Evolutionary conservation across 2,113 vertebrate genomes (phyloP), one percentile per base, ranked within the genome.

Genomic region (Pelobates fuscus): DNA sequence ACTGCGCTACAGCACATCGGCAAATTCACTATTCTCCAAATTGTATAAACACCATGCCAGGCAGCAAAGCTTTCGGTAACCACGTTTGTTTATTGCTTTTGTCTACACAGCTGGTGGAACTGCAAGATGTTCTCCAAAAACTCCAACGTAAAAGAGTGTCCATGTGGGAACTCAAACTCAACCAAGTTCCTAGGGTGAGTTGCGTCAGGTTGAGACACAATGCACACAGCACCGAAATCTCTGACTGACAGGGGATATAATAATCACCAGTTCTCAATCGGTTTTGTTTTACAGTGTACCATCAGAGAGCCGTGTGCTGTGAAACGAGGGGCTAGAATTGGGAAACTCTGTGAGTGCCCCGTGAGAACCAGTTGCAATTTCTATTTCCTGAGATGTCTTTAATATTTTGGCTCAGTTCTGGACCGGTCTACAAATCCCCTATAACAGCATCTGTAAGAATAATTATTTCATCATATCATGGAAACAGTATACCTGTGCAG

Each of bases 371-470:
- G 85, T 37, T 94, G 92, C 81, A 93, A 92, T 80, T 87, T 85
- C 59, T 92, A 92, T 87, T 92, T 94, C 83, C 83, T 94, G 68
- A 90, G 89, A 80, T 94, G 92, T 86, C 89, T 93, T 82, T 93
- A 84, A 17, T 17, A 49, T 2, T 1, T 11, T 49, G 44, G n/a
- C n/a, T n/a, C n/a, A n/a, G n/a, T n/a, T n/a, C n/a, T n/a, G n/a
- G n/a, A n/a, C n/a, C n/a, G n/a, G n/a, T n/a, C n/a, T n/a, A n/a
- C n/a, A n/a, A n/a, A n/a, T n/a, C n/a, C n/a, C n/a, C n/a, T n/a
- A n/a, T n/a, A n/a, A n/a, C n/a, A n/a, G n/a, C n/a, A n/a, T n/a
- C n/a, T n/a, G n/a, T n/a, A n/a, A n/a, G n/a, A n/a, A n/a, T n/a
- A n/a, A n/a, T n/a, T n/a, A n/a, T n/a, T n/a, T n/a, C n/a, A n/a